These are phyloP conservation scores for Eretmodus cyanostictus DNA, from an alignment of 2,113 vertebrate species.

Conservation along the genomic window DNA sequence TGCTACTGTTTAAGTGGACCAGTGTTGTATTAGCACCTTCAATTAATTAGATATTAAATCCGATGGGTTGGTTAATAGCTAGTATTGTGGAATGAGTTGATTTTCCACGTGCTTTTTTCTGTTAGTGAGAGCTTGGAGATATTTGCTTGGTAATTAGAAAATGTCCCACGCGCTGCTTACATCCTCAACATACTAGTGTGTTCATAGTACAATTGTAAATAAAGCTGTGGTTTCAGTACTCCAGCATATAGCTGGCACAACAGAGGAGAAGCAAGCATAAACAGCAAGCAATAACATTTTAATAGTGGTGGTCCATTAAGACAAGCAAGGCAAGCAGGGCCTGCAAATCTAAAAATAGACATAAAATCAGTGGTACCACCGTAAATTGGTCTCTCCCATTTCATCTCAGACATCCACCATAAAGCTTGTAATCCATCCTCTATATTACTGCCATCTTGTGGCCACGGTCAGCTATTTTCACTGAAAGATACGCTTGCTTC, in stretches of 20 bases:
- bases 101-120: rapidly evolving
- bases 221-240: rapidly evolving
- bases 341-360: not conserved
- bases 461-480: not conserved
- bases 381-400: rapidly evolving
- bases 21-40: not conserved
- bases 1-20: not conserved
- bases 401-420: not conserved
- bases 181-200: not conserved
- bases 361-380: not conserved
- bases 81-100: not conserved
- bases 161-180: rapidly evolving
- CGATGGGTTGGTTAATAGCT: not conserved
- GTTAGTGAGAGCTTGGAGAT: rapidly evolving
- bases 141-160: not conserved
- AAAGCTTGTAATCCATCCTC: not conserved
- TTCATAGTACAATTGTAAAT: not conserved
- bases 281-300: rapidly evolving
- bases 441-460: not conserved
- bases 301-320: not conserved
- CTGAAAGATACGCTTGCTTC: not conserved
- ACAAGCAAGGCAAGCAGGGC: not conserved
- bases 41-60: not conserved
- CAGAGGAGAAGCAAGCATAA: not conserved
- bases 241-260: rapidly evolving